Percentiles rank a stretch among this genome's conserved stretches.
Evolutionary conservation across 2,797 vertebrate species (phyloP).

Genomic region (Neopelma chrysocephalum): DNA sequence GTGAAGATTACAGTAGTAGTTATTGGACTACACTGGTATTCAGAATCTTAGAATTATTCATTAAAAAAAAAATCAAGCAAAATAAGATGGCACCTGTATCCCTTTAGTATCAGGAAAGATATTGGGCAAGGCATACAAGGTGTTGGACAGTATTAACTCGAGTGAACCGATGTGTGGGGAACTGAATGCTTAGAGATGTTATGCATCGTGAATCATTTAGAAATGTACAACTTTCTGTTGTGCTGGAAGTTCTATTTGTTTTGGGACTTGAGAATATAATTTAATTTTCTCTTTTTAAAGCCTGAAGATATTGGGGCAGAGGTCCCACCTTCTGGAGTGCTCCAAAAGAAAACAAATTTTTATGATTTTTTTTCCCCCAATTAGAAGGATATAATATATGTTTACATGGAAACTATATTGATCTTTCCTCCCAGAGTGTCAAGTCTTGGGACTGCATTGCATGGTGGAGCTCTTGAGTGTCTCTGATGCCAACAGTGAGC

Average conservation of each 20-base stretch:
- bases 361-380: rapidly evolving
- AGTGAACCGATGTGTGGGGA: not conserved
- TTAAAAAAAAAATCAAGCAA: not conserved
- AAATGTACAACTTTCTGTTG: not conserved
- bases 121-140: not conserved
- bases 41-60: not conserved
- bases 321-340: not conserved
- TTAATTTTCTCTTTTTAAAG: not conserved
- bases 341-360: not conserved
- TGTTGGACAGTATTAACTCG: not conserved
- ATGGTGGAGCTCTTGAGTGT: not conserved
- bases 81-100: not conserved
- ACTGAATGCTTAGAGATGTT: not conserved
- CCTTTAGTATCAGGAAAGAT: not conserved
- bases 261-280: not conserved
- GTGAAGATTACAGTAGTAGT: not conserved
- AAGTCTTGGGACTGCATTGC: not conserved
- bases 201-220: not conserved
- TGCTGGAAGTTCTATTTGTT: not conserved
- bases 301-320: not conserved
- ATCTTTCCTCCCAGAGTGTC: not conserved
- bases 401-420: not conserved
- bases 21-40: not conserved
- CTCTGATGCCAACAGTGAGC: not conserved
- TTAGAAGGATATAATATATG: not conserved